Percentiles rank a stretch among this genome's conserved stretches.
These are phyloP conservation scores for Ochropleura plecta DNA, from an alignment of 2,888 invertebrate genomes.

Conservation along the genomic window DNA sequence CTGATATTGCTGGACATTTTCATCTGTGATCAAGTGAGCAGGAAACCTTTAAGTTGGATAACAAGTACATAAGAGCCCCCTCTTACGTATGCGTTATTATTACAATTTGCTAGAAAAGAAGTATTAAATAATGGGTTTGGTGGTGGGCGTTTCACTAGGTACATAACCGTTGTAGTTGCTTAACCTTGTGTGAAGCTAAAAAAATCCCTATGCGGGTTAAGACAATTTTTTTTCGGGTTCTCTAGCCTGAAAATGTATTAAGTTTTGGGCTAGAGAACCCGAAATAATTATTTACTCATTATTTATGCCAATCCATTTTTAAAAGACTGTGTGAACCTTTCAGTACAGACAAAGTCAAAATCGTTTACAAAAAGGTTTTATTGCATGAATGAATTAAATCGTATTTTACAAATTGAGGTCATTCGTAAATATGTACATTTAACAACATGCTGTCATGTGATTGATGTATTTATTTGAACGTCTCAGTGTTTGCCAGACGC, in stretches of 20 bases:
- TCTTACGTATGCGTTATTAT: neutral
- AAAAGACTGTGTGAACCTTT: neutral
- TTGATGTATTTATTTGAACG: conserved; percentile 69
- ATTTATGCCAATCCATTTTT: neutral
- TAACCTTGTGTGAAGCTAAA: neutral
- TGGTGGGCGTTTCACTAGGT: neutral
- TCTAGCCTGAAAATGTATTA: neutral
- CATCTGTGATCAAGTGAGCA: conserved; percentile 20
- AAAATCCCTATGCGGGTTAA: neutral
- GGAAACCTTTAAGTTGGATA: neutral
- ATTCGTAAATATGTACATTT: conserved; percentile 27
- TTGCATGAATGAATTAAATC: conserved; percentile 32
- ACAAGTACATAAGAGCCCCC: neutral
- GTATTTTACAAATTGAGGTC: conserved; percentile 30
- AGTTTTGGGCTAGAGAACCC: too few relatives aligned
- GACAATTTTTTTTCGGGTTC: neutral
- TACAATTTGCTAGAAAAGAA: neutral
- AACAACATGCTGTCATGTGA: conserved; percentile 39
- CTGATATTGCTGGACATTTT: conserved; percentile 43
- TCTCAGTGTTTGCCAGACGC: conserved; percentile 66
- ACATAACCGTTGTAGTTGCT: neutral
- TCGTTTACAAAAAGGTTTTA: conserved; percentile 4
- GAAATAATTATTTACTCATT: neutral
- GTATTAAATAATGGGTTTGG: neutral
- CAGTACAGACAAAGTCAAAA: conserved; percentile 4